Evolutionary conservation across 1,140 invertebrate genomes (phyloP), one percentile per base, ranked within the genome.

Genomic region (Physella acuta): DNA sequence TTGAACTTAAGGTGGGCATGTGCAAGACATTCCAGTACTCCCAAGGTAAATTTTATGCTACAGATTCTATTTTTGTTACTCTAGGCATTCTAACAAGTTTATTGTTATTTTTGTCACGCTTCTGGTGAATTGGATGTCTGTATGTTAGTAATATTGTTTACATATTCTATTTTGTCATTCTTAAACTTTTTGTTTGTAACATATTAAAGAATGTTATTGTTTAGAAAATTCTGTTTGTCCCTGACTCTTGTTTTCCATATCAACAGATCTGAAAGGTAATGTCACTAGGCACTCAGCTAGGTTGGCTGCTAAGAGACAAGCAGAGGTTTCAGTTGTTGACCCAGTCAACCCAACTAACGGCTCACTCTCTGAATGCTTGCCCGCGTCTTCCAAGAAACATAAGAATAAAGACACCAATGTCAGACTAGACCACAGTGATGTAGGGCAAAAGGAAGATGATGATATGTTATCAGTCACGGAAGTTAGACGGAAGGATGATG

Each of bases 11-110:
- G 49, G 24, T 36, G 30, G 72, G 71, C 20, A 78, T 78, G 72
- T 66, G 62, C 14, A 75, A 71, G 68, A 73, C 72, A 17, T 75
- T 78, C 36, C 53, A 73, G 14, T 73, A 75, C 28, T 72, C 73
- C 20, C 55, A 75, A 63, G 73, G 76, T 76, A 69, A 59, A 52
- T 67, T 55, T 24, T 58, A 60, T 0, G 20, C n/a, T 20, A 44
- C 8, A 11, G 39, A 44, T 44, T n/a, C n/a, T n/a, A n/a, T n/a
- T n/a, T n/a, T n/a, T n/a, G n/a, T n/a, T n/a, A n/a, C n/a, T n/a
- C n/a, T n/a, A n/a, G n/a, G n/a, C n/a, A n/a, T n/a, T n/a, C n/a
- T n/a, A n/a, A n/a, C n/a, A n/a, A n/a, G n/a, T n/a, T n/a, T n/a
- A n/a, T n/a, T n/a, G n/a, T n/a, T n/a, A n/a, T 8, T 44, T 20